phyloP scores from a whole-genome alignment of 2,113 vertebrate genomes.

The Stigmatopora nigra region DNA sequence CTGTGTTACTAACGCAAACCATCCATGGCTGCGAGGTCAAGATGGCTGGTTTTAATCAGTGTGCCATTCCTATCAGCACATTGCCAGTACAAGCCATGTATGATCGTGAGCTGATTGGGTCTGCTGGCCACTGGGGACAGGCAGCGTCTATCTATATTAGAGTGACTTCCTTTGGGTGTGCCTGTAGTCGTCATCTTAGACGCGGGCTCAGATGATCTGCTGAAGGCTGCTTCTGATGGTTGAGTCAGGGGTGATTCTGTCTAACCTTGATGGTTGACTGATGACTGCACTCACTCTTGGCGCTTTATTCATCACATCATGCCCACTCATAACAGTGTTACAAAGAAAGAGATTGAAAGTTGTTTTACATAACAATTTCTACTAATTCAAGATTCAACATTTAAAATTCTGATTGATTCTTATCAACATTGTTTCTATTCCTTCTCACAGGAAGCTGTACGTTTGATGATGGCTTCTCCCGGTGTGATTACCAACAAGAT shows the following conservation, averaged over 20 bases:
- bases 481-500: constrained; percentile 96
- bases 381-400: background rate
- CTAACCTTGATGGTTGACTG: constrained; percentile 57
- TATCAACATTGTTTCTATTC: background rate
- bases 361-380: background rate
- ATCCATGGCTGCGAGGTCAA: constrained; percentile 37
- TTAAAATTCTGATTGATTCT: background rate
- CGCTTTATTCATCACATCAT: constrained; percentile 52
- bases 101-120: constrained; percentile 51
- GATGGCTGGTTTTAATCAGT: constrained; percentile 40
- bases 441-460: constrained; percentile 81
- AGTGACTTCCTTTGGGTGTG: constrained; percentile 30
- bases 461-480: constrained; percentile 86
- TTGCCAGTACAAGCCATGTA: constrained; percentile 40
- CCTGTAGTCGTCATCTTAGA: constrained; percentile 46
- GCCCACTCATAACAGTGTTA: constrained; percentile 9
- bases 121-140: constrained; percentile 48
- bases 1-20: constrained; percentile 44
- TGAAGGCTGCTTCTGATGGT: constrained; percentile 39
- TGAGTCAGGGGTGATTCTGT: constrained; percentile 59
- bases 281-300: constrained; percentile 34
- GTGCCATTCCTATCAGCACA: constrained; percentile 40
- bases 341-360: constrained; percentile 12
- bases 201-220: constrained; percentile 63
- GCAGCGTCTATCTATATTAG: constrained; percentile 57